Conservation (phyloP, 2,113 vertebrate genomes). For the mouse (Mus musculus) region GRCm39 chr12:102929001-102929500, state of each 20-base stretch:
- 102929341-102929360: neutral
- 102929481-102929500: too few relatives aligned
- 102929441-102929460: neutral
- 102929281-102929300: neutral
- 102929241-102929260: neutral
- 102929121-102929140: slow-evolving; percentile 14
- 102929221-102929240: neutral
- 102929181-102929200: neutral
- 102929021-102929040: neutral
- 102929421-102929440: neutral
- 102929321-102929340: neutral
- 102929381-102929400: neutral
- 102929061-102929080: neutral
- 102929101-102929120: slow-evolving; percentile 35
- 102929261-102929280: neutral
- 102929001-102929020: neutral
- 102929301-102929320: neutral
- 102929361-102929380: neutral
- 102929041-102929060: neutral
- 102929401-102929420: neutral
- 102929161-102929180: neutral
- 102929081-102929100: neutral
- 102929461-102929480: neutral
- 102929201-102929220: neutral
- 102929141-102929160: slow-evolving; percentile 37